Percentiles rank a stretch among this genome's conserved stretches.
Conservation (phyloP, 2,797 vertebrate genomes). For the Sphenodon punctatus region DNA sequence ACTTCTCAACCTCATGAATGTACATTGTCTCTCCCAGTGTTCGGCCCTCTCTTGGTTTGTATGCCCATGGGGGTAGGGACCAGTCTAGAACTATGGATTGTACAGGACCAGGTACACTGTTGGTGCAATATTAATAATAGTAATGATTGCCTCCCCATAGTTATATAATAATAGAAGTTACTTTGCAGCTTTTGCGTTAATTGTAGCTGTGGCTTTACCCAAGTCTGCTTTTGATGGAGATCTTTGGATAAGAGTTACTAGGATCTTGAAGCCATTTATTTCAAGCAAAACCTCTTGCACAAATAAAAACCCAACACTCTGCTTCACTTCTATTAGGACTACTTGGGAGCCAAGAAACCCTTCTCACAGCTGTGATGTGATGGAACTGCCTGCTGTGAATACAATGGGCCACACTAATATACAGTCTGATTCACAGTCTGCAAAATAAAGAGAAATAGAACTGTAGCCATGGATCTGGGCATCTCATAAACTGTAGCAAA, state of each 20-base stretch:
- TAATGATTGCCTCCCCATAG: no score
- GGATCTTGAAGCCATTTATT: background rate
- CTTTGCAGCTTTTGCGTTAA: no score
- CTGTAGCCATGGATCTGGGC: background rate
- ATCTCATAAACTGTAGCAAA: background rate
- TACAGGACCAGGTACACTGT: no score
- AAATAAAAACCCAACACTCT: background rate
- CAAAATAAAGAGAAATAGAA: background rate
- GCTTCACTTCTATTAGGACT: background rate
- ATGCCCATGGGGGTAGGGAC: no score
- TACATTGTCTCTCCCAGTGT: no score
- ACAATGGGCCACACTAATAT: background rate
- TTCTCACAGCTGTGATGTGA: background rate
- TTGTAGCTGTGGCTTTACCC: background rate
- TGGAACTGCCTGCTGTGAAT: background rate
- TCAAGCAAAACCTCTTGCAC: background rate
- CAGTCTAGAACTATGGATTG: no score
- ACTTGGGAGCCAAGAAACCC: background rate
- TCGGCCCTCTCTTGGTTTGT: no score
- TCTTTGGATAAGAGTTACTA: background rate
- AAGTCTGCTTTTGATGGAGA: background rate
- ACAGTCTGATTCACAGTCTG: background rate
- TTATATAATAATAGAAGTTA: no score
- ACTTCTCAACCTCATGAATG: no score
- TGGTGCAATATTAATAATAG: no score